A percentile compares a stretch with the other conserved stretches of the same genome.
These are phyloP conservation scores for Cygnus olor DNA, from an alignment of 2,797 vertebrate genomes.

Conservation along the genomic window DNA sequence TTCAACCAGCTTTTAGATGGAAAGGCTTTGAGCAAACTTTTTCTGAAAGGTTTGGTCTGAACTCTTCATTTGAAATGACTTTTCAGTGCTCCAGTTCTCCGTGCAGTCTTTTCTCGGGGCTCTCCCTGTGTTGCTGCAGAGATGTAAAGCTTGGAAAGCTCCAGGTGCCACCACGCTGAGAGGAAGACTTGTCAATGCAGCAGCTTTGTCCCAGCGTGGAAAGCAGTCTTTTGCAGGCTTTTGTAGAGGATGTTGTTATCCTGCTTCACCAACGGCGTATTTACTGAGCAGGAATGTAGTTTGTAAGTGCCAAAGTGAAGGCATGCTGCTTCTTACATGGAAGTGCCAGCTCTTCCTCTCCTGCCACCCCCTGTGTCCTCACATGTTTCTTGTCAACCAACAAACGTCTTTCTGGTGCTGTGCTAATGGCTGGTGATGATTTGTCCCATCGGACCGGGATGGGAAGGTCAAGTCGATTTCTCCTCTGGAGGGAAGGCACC, in stretches of 20 bases:
- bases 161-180: background rate
- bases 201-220: background rate
- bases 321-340: background rate
- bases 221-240: background rate
- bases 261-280: background rate
- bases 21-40: background rate
- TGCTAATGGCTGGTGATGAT: background rate
- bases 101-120: background rate
- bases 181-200: background rate
- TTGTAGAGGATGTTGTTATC: background rate
- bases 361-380: background rate
- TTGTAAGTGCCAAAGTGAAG: background rate
- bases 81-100: background rate
- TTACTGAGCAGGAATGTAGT: background rate
- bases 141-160: background rate
- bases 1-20: background rate
- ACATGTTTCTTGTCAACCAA: background rate
- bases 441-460: background rate
- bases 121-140: background rate
- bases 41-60: background rate
- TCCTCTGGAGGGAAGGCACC: background rate
- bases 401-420: background rate
- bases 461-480: background rate
- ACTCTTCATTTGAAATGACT: background rate
- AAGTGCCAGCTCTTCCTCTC: background rate